These are phyloP conservation scores for Corythucha ciliata DNA, from an alignment of 2,888 invertebrate genomes.

Conservation along the genomic window DNA sequence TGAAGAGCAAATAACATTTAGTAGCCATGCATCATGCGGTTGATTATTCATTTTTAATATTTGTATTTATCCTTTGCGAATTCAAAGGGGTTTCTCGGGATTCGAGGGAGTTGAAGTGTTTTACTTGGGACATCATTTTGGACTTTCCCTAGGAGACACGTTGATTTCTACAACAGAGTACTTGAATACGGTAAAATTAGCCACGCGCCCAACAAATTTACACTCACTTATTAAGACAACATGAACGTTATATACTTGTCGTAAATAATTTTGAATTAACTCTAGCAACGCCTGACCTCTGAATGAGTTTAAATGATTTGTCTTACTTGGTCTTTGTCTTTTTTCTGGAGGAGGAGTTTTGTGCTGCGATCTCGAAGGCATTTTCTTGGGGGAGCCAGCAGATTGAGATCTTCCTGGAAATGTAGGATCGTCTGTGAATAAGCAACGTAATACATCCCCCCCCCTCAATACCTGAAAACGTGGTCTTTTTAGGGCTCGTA, in stretches of 20 bases:
- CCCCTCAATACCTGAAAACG: constrained; percentile 38
- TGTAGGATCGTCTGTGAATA: too few relatives aligned
- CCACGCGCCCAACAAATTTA: not conserved
- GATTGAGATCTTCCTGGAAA: constrained; percentile 57
- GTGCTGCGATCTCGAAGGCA: constrained; percentile 43
- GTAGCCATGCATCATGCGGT: too few relatives aligned
- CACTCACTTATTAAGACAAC: not conserved
- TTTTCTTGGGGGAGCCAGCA: constrained; percentile 69
- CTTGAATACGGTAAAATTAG: not conserved
- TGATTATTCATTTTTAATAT: too few relatives aligned
- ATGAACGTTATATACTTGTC: not conserved
- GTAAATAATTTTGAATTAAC: not conserved
- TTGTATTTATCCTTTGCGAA: too few relatives aligned
- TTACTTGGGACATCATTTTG: too few relatives aligned
- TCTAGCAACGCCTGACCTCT: not conserved
- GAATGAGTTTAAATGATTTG: not conserved
- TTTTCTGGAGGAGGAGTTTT: constrained; percentile 25
- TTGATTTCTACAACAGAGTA: too few relatives aligned
- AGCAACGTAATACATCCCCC: too few relatives aligned
- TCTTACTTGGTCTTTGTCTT: constrained; percentile 29
- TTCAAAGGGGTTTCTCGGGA: too few relatives aligned
- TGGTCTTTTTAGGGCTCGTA: constrained; percentile 47
- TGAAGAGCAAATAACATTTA: too few relatives aligned
- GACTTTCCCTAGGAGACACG: too few relatives aligned
- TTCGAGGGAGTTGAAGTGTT: too few relatives aligned